Evolutionary conservation across 1,140 invertebrate genomes (phyloP).

Genomic region (Macrocentrus cingulum): DNA sequence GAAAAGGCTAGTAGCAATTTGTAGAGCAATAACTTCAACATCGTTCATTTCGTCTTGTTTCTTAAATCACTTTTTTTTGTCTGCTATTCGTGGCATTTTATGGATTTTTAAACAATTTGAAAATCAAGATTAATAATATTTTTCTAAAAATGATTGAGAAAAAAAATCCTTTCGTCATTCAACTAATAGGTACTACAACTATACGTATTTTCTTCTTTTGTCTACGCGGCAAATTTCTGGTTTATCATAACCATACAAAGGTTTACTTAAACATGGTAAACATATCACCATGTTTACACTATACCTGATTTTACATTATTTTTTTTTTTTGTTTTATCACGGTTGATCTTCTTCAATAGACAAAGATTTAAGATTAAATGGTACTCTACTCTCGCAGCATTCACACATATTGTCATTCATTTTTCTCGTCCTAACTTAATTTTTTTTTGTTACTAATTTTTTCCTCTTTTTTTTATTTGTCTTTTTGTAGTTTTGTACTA

Average conservation of each 20-base stretch:
- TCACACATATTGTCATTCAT: slow-evolving; percentile 12
- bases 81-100: not conserved
- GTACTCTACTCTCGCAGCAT: slow-evolving; percentile 4
- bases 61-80: slow-evolving; percentile 15
- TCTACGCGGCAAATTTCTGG: slow-evolving; percentile 3
- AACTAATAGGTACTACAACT: slow-evolving; percentile 7
- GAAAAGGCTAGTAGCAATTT: slow-evolving; percentile 35
- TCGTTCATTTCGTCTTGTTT: slow-evolving; percentile 18
- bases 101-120: slow-evolving; percentile 2
- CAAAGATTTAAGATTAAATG: slow-evolving; percentile 1
- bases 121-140: not conserved
- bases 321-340: slow-evolving; percentile 11
- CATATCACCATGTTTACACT: not conserved
- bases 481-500: slow-evolving; percentile 38
- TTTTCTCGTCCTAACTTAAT: slow-evolving; percentile 6
- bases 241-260: not conserved
- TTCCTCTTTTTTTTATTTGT: slow-evolving; percentile 15
- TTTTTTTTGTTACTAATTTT: slow-evolving; percentile 12
- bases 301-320: not conserved
- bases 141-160: not conserved
- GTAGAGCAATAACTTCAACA: slow-evolving; percentile 29
- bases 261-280: slow-evolving; percentile 5
- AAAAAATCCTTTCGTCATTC: too few species aligned
- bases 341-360: not conserved
- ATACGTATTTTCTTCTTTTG: not conserved